Conservation (phyloP, 2,797 vertebrate genomes). For the Rhabdomys pumilio region DNA sequence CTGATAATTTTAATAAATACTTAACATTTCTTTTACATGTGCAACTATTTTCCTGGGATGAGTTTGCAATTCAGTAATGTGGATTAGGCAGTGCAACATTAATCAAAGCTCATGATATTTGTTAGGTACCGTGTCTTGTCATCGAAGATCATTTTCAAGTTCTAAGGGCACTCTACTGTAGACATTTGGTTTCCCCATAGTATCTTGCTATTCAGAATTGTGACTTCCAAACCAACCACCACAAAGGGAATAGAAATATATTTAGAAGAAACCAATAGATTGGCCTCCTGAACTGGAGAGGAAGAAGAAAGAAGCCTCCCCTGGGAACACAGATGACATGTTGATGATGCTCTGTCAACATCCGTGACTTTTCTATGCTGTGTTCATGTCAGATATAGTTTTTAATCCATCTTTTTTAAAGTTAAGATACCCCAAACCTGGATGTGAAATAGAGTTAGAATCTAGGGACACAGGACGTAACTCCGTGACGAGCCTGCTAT, state of each 20-base stretch:
- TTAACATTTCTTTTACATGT: background rate
- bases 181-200: background rate
- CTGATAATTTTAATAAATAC: background rate
- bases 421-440: background rate
- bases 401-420: background rate
- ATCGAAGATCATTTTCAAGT: background rate
- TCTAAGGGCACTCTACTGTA: background rate
- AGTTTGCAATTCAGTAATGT: background rate
- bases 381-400: background rate
- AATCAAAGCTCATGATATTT: background rate
- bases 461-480: background rate
- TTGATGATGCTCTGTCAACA: background rate
- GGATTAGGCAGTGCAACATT: background rate
- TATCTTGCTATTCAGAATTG: background rate
- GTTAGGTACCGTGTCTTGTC: background rate
- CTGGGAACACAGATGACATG: background rate
- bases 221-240: background rate
- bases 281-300: background rate
- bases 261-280: background rate
- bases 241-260: background rate
- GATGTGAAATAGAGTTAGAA: constrained; percentile 18
- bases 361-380: background rate
- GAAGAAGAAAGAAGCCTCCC: background rate
- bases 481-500: background rate
- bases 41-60: background rate